A percentile compares a stretch with the other conserved stretches of the same genome.
Evolutionary conservation across 2,888 invertebrate species (phyloP).

Genomic region (Amphimallon solstitiale): DNA sequence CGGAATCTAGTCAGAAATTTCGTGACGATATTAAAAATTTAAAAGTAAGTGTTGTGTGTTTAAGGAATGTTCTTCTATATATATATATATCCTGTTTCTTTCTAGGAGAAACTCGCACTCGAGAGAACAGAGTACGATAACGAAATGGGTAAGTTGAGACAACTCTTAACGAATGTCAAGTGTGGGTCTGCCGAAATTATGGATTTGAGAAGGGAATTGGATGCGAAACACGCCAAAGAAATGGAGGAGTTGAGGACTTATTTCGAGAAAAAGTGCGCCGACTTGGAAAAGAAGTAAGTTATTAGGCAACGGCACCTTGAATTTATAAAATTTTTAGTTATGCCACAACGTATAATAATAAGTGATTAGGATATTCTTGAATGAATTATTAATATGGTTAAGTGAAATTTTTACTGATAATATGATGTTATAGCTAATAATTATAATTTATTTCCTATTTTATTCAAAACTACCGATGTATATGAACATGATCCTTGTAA

Average conservation of each 20-base stretch:
- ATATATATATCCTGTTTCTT: constrained; percentile 42
- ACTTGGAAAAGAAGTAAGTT: constrained; percentile 79
- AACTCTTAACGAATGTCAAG: constrained; percentile 68
- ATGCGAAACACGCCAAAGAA: constrained; percentile 75
- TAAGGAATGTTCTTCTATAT: not conserved
- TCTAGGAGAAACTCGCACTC: constrained; percentile 65
- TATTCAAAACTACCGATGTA: no score
- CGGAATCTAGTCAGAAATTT: constrained; percentile 45
- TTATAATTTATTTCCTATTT: no score
- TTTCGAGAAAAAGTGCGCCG: constrained; percentile 82
- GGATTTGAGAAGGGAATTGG: constrained; percentile 69
- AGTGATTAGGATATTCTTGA: no score
- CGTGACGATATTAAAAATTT: constrained; percentile 51
- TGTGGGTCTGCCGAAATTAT: constrained; percentile 69
- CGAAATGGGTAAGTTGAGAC: constrained; percentile 68
- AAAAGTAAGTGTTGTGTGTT: constrained; percentile 47
- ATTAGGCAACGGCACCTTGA: no score
- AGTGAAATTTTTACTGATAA: no score
- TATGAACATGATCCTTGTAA: no score
- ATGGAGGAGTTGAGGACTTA: constrained; percentile 83
- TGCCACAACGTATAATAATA: no score
- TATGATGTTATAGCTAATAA: not conserved
- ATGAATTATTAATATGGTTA: no score
- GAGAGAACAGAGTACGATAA: constrained; percentile 68
- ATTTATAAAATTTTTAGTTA: no score